A percentile compares a stretch with the other conserved stretches of the same genome.
These are phyloP conservation scores for Tanypteryx hageni DNA, from an alignment of 2,888 invertebrate genomes.

Conservation along the genomic window DNA sequence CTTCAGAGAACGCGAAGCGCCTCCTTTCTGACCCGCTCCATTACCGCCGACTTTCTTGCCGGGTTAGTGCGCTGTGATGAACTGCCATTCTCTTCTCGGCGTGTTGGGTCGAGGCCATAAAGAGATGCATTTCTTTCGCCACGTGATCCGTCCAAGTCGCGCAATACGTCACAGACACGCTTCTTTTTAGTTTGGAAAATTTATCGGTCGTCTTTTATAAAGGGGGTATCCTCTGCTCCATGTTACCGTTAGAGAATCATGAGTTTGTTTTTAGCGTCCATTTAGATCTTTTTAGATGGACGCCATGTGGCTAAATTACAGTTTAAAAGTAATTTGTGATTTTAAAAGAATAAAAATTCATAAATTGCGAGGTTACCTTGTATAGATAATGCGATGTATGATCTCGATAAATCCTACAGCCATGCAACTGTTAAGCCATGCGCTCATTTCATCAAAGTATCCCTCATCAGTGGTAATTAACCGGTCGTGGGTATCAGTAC, in stretches of 20 bases:
- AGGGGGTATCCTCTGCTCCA: background rate
- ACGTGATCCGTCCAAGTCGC: background rate
- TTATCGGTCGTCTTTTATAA: background rate
- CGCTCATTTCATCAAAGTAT: too few species aligned
- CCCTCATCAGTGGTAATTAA: too few species aligned
- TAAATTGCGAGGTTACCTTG: too few species aligned
- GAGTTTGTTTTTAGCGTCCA: too few species aligned
- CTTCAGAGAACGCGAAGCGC: background rate
- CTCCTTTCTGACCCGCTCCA: background rate
- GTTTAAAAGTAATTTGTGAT: too few species aligned
- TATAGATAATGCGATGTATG: too few species aligned
- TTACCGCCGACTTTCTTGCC: slow-evolving; percentile 5
- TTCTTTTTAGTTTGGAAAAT: background rate
- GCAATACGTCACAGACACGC: slow-evolving; percentile 12
- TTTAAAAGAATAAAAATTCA: too few species aligned
- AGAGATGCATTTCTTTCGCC: background rate
- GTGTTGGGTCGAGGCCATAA: background rate
- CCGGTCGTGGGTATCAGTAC: too few species aligned
- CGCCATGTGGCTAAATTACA: too few species aligned
- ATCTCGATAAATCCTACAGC: too few species aligned
- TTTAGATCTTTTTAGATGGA: too few species aligned
- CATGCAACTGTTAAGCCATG: too few species aligned
- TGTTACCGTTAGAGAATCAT: background rate
- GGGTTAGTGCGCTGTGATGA: background rate
- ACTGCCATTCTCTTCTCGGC: background rate